Percentiles rank a stretch among this genome's conserved stretches.
Conservation (phyloP, 1,140 invertebrate genomes). For the Camponotus pennsylvanicus region DNA sequence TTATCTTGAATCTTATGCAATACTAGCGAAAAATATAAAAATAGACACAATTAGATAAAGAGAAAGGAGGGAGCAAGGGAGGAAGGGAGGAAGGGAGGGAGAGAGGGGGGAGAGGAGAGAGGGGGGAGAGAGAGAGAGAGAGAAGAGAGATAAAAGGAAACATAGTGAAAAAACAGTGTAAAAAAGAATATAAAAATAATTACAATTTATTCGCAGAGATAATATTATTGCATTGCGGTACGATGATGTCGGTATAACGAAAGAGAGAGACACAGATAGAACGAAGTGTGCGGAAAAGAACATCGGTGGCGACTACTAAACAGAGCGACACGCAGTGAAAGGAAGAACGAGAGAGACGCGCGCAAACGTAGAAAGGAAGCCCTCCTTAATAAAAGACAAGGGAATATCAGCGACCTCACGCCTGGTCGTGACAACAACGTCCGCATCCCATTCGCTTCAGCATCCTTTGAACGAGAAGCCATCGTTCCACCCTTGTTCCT, state of each 20-base stretch:
- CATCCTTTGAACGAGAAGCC: constrained; percentile 75
- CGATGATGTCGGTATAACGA: constrained; percentile 14
- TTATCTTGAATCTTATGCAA: too few relatives aligned
- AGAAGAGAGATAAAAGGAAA: neutral
- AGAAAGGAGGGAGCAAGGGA: constrained; percentile 14
- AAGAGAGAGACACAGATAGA: constrained; percentile 11
- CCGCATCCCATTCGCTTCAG: constrained; percentile 72
- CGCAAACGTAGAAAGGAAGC: constrained; percentile 55
- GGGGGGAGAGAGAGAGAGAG: constrained; percentile 21
- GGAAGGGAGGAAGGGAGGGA: constrained; percentile 29
- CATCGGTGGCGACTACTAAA: constrained; percentile 44
- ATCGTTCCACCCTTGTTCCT: constrained; percentile 46
- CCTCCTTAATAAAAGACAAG: constrained; percentile 67
- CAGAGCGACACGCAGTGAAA: constrained; percentile 41
- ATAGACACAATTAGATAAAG: neutral
- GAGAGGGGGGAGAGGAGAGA: constrained; percentile 13
- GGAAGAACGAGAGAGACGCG: constrained; percentile 20
- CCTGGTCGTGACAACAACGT: constrained; percentile 71
- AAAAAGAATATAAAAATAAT: constrained; percentile 41
- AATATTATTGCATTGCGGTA: constrained; percentile 28
- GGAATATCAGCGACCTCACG: constrained; percentile 73
- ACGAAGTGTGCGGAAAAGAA: constrained; percentile 48
- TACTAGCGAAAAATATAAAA: neutral
- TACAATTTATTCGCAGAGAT: constrained; percentile 44
- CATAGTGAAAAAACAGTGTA: neutral